Percentiles rank a stretch among this genome's conserved stretches.
These are phyloP conservation scores for Podiceps cristatus DNA, from an alignment of 2,113 vertebrate genomes.

Conservation along the genomic window DNA sequence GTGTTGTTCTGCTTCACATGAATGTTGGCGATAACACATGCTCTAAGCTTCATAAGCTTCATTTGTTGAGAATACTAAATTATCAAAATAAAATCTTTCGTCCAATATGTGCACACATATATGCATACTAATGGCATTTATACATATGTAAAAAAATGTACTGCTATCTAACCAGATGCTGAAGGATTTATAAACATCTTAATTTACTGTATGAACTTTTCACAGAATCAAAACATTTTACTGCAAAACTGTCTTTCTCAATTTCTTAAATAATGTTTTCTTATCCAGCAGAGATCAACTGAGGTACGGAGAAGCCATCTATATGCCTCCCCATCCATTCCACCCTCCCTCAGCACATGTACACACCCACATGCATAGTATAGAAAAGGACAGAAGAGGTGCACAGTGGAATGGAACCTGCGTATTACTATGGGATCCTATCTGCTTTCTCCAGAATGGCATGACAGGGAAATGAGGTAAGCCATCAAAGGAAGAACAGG, in stretches of 20 bases:
- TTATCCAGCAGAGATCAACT: neutral
- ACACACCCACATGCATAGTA: neutral
- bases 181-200: neutral
- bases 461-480: neutral
- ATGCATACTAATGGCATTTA: neutral
- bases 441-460: neutral
- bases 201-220: neutral
- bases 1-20: neutral
- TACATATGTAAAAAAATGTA: neutral
- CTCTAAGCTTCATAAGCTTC: neutral
- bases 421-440: neutral
- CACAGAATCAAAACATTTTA: neutral
- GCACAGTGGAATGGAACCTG: neutral
- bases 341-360: neutral
- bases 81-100: neutral
- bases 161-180: neutral
- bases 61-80: neutral
- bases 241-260: neutral
- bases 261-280: neutral
- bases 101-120: neutral
- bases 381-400: neutral
- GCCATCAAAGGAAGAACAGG: neutral
- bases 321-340: neutral
- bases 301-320: neutral
- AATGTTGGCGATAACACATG: neutral